Evolutionary conservation across 1,140 invertebrate genomes (phyloP).

Genomic region (Maniola jurtina): DNA sequence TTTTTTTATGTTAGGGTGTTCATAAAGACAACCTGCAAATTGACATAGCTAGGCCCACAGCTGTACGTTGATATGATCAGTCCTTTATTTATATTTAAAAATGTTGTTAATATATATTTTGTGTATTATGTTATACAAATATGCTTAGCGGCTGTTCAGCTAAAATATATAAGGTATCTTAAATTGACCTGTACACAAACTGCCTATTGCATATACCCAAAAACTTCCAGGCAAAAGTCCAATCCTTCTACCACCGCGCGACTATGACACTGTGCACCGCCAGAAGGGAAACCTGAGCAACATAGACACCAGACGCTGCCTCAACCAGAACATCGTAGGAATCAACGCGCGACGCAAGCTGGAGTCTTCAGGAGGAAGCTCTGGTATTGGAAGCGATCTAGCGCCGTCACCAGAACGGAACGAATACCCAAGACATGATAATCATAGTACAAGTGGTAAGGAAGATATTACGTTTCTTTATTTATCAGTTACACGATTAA

Average conservation of each 20-base stretch:
- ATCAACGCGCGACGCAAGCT: slow-evolving; percentile 79
- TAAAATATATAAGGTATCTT: not conserved
- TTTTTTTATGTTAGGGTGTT: too few species aligned
- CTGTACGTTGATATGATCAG: too few species aligned
- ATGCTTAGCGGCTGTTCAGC: not conserved
- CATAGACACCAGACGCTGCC: slow-evolving; percentile 86
- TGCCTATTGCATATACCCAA: not conserved
- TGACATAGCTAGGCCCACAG: too few species aligned
- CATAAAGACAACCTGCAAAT: too few species aligned
- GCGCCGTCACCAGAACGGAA: slow-evolving; percentile 87
- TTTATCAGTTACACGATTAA: not conserved
- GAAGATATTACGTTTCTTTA: not conserved
- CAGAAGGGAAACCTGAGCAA: slow-evolving; percentile 90
- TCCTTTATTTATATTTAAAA: too few species aligned
- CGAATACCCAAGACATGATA: slow-evolving; percentile 66
- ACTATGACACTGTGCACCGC: slow-evolving; percentile 94
- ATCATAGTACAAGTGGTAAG: slow-evolving; percentile 70
- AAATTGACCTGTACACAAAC: not conserved
- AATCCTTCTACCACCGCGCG: slow-evolving; percentile 93
- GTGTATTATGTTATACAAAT: too few species aligned
- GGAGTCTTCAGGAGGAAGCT: slow-evolving; percentile 82
- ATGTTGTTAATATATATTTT: too few species aligned
- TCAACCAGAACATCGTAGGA: slow-evolving; percentile 86
- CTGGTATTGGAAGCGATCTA: slow-evolving; percentile 93
- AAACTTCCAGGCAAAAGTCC: slow-evolving; percentile 81